These are phyloP conservation scores for Eretmochelys imbricata DNA, from an alignment of 2,113 vertebrate species.

Conservation along the genomic window DNA sequence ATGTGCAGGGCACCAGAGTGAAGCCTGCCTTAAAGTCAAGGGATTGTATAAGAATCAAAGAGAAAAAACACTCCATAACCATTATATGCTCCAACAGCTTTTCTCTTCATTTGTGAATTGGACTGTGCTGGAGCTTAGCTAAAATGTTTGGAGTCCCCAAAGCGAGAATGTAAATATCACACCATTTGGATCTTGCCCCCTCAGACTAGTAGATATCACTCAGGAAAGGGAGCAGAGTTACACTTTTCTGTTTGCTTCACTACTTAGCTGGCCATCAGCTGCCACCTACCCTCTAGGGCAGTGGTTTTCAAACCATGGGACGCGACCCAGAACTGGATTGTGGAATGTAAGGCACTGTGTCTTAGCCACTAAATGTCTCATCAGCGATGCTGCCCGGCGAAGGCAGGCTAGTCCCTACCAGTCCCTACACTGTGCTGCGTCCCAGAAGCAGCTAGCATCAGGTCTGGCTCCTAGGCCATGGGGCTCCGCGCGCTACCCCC, in stretches of 20 bases:
- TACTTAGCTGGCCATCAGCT: no score
- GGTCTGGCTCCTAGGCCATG: no score
- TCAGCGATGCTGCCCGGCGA: no score
- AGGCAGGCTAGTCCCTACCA: no score
- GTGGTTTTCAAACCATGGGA: no score
- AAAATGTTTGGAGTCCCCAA: neutral
- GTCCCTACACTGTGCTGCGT: no score
- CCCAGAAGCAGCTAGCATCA: no score
- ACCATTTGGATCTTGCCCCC: neutral
- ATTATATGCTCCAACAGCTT: neutral
- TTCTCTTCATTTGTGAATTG: neutral
- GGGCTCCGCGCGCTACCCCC: no score
- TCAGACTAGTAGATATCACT: neutral
- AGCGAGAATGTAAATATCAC: neutral
- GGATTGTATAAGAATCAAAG: neutral
- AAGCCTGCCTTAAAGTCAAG: neutral
- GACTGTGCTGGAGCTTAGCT: neutral
- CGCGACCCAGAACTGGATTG: no score
- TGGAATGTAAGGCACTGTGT: no score
- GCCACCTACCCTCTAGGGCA: no score
- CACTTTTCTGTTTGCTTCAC: neutral
- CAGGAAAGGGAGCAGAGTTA: neutral
- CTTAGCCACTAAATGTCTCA: no score
- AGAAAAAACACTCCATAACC: neutral
- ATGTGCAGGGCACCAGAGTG: neutral